Evolutionary conservation across 1,140 invertebrate genomes (phyloP).

Genomic region (Chrysopa pallens): DNA sequence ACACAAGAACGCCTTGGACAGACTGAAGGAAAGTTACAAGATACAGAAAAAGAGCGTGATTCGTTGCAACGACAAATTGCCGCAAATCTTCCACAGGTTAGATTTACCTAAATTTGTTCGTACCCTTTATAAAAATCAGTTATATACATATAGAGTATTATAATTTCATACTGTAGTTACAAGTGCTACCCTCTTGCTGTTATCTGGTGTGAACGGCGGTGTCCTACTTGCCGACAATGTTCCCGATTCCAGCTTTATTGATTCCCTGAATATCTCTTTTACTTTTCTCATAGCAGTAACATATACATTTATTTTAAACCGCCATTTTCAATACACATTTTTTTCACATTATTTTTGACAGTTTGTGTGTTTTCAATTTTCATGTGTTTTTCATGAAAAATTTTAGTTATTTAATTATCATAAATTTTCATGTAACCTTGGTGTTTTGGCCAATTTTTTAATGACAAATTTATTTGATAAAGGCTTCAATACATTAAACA

Average conservation of each 20-base stretch:
- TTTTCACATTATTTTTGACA: no score
- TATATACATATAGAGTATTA: neutral
- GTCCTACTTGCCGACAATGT: slow-evolving; percentile 5
- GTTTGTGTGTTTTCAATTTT: no score
- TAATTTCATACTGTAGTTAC: neutral
- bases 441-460: no score
- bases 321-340: no score
- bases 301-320: no score
- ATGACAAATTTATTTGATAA: no score
- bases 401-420: no score
- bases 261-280: slow-evolving; percentile 14
- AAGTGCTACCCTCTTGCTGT: neutral
- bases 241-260: slow-evolving; percentile 19
- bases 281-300: slow-evolving; percentile 9
- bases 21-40: slow-evolving; percentile 66
- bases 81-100: slow-evolving; percentile 91
- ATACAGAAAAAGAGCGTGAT: slow-evolving; percentile 89
- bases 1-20: slow-evolving; percentile 82
- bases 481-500: no score
- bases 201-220: neutral
- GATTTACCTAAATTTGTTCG: slow-evolving; percentile 7
- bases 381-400: no score
- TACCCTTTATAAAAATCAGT: neutral
- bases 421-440: no score
- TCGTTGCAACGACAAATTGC: slow-evolving; percentile 84